phyloP scores from a whole-genome alignment of 2,888 invertebrate genomes.

The Sesia apiformis region DNA sequence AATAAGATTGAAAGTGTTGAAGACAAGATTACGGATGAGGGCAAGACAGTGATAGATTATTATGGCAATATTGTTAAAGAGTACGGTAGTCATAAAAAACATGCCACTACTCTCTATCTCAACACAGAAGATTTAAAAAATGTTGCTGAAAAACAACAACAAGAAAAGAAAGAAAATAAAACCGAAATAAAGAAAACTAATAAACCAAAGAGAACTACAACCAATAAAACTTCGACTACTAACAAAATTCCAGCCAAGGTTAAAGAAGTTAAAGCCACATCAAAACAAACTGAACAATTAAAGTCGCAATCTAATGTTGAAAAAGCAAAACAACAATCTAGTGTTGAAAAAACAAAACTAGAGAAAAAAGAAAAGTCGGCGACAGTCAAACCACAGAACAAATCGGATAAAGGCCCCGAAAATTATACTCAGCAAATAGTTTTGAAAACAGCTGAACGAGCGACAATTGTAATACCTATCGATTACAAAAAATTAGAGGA shows the following conservation, averaged over 20 bases:
- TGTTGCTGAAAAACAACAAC: conserved; percentile 68
- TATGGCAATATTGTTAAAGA: conserved; percentile 87
- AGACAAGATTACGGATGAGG: conserved; percentile 75
- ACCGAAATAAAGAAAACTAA: conserved; percentile 24
- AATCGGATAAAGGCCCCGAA: conserved; percentile 23
- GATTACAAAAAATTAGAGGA: conserved; percentile 73
- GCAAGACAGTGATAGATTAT: conserved; percentile 82
- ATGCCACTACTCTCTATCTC: conserved; percentile 70
- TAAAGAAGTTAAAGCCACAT: conserved; percentile 20
- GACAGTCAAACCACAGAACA: conserved; percentile 13
- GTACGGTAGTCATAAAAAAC: conserved; percentile 72
- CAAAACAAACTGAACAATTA: conserved; percentile 7
- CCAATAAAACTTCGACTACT: conserved; percentile 23
- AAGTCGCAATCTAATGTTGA: not conserved
- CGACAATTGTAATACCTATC: conserved; percentile 62
- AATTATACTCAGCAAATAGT: conserved; percentile 40
- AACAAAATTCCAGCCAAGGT: conserved; percentile 18
- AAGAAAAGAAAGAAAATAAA: conserved; percentile 33
- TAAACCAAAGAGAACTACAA: conserved; percentile 23
- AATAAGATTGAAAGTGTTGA: conserved; percentile 28
- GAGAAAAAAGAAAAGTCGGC: conserved; percentile 10
- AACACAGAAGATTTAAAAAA: conserved; percentile 77
- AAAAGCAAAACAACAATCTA: not conserved
- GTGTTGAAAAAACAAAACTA: not conserved
- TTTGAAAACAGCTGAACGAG: conserved; percentile 55